phyloP scores from a whole-genome alignment of 2,113 vertebrate species.

The Semicossyphus pulcher region DNA sequence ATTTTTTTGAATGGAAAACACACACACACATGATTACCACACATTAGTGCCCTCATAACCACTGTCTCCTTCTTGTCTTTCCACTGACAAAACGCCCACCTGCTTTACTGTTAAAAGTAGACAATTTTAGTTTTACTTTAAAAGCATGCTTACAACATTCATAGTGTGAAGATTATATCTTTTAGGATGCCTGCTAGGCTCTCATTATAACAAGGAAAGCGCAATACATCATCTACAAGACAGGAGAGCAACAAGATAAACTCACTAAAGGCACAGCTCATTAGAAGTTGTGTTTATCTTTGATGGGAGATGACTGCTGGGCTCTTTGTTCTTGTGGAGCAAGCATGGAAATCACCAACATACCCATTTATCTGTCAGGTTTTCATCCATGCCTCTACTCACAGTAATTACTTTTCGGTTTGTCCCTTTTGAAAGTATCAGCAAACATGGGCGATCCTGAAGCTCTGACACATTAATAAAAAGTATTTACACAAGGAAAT shows the following conservation, averaged over 20 bases:
- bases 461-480: constrained; percentile 3
- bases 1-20: constrained; percentile 45
- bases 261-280: constrained; percentile 33
- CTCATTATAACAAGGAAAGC: constrained; percentile 29
- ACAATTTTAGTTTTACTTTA: background rate
- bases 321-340: constrained; percentile 40
- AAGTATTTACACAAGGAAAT: background rate
- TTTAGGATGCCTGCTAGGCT: constrained; percentile 1
- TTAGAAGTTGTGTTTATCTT: constrained; percentile 56
- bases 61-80: constrained; percentile 19
- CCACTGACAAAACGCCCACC: constrained; percentile 21
- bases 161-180: background rate
- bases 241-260: constrained; percentile 31
- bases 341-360: constrained; percentile 21
- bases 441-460: background rate
- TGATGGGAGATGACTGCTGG: constrained; percentile 47
- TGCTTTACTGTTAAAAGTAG: constrained; percentile 12
- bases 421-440: constrained; percentile 18
- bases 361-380: constrained; percentile 15
- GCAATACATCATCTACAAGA: constrained; percentile 20
- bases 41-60: constrained; percentile 23
- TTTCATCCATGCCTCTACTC: background rate
- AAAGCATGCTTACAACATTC: background rate
- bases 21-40: constrained; percentile 11
- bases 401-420: background rate